Percentiles rank a stretch among this genome's conserved stretches.
phyloP scores from a whole-genome alignment of 1,140 invertebrate genomes.

The Anoplolepis gracilipes region DNA sequence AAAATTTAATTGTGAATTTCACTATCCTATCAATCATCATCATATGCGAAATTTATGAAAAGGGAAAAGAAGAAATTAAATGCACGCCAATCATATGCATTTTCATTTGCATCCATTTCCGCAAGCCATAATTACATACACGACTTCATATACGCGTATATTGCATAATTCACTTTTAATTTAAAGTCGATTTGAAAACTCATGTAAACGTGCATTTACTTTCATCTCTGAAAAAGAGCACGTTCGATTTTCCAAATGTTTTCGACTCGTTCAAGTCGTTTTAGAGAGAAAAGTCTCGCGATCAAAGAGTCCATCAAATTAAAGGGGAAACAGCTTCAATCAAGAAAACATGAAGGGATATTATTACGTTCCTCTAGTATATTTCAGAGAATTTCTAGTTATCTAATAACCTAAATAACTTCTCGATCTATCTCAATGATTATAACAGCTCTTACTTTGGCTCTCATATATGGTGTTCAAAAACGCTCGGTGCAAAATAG shows the following conservation, averaged over 20 bases:
- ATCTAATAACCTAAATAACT: neutral
- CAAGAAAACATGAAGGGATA: too few relatives aligned
- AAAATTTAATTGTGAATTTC: neutral
- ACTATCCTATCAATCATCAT: neutral
- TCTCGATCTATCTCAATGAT: neutral
- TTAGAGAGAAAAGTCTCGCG: neutral
- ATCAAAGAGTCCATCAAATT: neutral
- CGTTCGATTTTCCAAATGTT: neutral
- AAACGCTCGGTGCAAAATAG: conserved; percentile 38
- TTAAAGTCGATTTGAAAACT: too few relatives aligned
- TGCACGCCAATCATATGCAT: conserved; percentile 13
- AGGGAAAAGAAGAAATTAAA: conserved; percentile 36
- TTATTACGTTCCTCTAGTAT: neutral
- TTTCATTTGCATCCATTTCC: conserved; percentile 39
- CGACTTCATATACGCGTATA: neutral
- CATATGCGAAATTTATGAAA: neutral
- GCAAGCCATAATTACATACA: neutral
- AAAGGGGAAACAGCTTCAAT: neutral
- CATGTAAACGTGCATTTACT: too few relatives aligned
- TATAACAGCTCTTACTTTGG: neutral
- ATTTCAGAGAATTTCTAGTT: neutral
- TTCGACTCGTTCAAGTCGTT: neutral
- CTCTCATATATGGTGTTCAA: conserved; percentile 17
- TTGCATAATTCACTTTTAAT: neutral
- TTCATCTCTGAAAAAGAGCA: neutral